phyloP scores from a whole-genome alignment of 2,888 invertebrate species.

The Conops quadrifasciatus region DNA sequence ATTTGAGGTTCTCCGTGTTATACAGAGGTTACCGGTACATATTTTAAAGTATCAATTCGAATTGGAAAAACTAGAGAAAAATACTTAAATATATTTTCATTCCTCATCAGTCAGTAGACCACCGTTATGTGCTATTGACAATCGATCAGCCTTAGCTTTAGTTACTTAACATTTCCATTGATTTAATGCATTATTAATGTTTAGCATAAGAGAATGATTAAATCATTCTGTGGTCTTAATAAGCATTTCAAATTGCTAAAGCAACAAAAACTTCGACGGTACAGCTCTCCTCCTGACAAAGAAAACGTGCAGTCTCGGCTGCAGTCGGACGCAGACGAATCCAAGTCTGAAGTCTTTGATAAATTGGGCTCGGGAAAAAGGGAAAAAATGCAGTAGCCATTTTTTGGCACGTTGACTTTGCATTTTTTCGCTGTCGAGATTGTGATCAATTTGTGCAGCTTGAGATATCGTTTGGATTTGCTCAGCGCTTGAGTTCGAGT shows the following conservation, averaged over 20 bases:
- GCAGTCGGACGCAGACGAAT: background rate
- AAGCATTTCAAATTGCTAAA: conserved; percentile 53
- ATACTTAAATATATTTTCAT: too few species aligned
- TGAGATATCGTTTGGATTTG: conserved; percentile 1
- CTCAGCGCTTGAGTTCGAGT: background rate
- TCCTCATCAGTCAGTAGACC: too few species aligned
- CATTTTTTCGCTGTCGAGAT: conserved; percentile 47
- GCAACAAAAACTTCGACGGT: conserved; percentile 32
- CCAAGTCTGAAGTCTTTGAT: conserved; percentile 42
- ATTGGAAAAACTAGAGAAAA: too few species aligned
- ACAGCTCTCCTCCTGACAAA: conserved; percentile 53
- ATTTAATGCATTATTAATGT: conserved; percentile 49
- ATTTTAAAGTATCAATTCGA: too few species aligned
- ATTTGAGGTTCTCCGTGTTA: too few species aligned
- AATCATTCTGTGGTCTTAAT: conserved; percentile 62
- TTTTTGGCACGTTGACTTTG: conserved; percentile 59
- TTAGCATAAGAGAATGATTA: conserved; percentile 58
- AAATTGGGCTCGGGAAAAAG: conserved; percentile 22
- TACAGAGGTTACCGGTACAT: too few species aligned
- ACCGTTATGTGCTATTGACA: background rate
- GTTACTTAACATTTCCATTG: conserved; percentile 21
- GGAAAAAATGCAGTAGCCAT: conserved; percentile 60
- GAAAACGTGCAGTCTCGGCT: conserved; percentile 56
- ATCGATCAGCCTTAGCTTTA: background rate
- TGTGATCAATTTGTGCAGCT: conserved; percentile 47